Percentiles rank a stretch among this genome's conserved stretches.
phyloP scores from a whole-genome alignment of 1,140 invertebrate species.

The Druon quercuslanigerum region DNA sequence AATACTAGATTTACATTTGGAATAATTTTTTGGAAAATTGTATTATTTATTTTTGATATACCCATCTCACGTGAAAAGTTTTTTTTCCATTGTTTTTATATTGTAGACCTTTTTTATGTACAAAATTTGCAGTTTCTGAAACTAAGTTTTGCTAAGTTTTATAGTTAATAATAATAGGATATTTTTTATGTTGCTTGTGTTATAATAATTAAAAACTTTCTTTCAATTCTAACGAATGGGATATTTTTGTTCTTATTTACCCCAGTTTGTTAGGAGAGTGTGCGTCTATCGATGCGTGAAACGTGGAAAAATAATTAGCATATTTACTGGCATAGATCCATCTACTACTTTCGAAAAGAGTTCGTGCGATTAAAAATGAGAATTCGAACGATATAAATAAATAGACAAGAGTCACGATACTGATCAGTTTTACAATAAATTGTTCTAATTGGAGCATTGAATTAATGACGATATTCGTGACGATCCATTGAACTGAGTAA shows the following conservation, averaged over 20 bases:
- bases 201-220: constrained; percentile 4
- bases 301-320: constrained; percentile 14
- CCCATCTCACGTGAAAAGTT: too few relatives aligned
- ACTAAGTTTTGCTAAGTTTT: too few relatives aligned
- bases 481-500: constrained; percentile 5
- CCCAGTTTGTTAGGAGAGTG: not conserved
- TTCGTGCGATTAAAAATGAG: constrained; percentile 8
- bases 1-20: too few relatives aligned
- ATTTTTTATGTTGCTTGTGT: not conserved
- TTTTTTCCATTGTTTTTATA: too few relatives aligned
- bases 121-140: too few relatives aligned
- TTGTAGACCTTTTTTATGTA: too few relatives aligned
- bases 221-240: not conserved
- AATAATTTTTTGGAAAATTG: too few relatives aligned
- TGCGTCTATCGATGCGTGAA: not conserved
- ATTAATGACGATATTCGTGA: constrained; percentile 3
- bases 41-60: too few relatives aligned
- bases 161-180: not conserved
- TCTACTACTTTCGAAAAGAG: constrained; percentile 10
- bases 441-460: not conserved
- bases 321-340: constrained; percentile 3
- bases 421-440: not conserved
- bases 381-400: not conserved
- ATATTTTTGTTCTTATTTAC: not conserved
- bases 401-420: not conserved